A percentile compares a stretch with the other conserved stretches of the same genome.
These are phyloP conservation scores for Gryllus bimaculatus DNA, from an alignment of 1,140 invertebrate species.

Conservation along the genomic window DNA sequence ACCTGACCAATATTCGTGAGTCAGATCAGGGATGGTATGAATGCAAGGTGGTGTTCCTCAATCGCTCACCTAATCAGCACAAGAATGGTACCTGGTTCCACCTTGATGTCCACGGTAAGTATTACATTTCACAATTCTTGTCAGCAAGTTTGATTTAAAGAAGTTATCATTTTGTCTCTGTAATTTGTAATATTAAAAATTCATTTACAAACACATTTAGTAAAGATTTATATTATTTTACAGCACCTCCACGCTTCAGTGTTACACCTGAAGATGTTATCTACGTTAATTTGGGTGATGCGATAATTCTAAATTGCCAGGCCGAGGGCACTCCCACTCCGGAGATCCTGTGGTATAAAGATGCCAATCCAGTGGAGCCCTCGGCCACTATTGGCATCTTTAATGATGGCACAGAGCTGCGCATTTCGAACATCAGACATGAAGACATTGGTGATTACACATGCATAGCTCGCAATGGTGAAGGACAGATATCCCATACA, in stretches of 20 bases:
- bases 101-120: slow-evolving; percentile 80
- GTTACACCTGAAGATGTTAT: slow-evolving; percentile 87
- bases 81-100: slow-evolving; percentile 95
- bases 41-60: slow-evolving; percentile 92
- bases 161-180: too few relatives aligned
- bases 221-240: slow-evolving; percentile 19
- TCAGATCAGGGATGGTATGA: slow-evolving; percentile 95
- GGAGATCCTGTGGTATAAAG: slow-evolving; percentile 87
- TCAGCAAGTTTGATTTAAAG: too few relatives aligned
- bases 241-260: slow-evolving; percentile 80
- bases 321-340: slow-evolving; percentile 85
- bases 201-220: too few relatives aligned
- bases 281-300: slow-evolving; percentile 87
- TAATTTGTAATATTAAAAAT: too few relatives aligned
- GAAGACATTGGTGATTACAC: slow-evolving; percentile 93
- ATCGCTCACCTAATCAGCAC: slow-evolving; percentile 77
- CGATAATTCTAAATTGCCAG: slow-evolving; percentile 89
- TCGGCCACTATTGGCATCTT: slow-evolving; percentile 74
- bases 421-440: slow-evolving; percentile 80
- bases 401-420: slow-evolving; percentile 83
- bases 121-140: too few relatives aligned
- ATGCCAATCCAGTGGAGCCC: slow-evolving; percentile 78
- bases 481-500: slow-evolving; percentile 88
- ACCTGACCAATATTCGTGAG: slow-evolving; percentile 84
- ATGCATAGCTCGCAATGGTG: slow-evolving; percentile 86